Evolutionary conservation across 2,888 invertebrate species (phyloP).

Genomic region (Uloborus plumipes): DNA sequence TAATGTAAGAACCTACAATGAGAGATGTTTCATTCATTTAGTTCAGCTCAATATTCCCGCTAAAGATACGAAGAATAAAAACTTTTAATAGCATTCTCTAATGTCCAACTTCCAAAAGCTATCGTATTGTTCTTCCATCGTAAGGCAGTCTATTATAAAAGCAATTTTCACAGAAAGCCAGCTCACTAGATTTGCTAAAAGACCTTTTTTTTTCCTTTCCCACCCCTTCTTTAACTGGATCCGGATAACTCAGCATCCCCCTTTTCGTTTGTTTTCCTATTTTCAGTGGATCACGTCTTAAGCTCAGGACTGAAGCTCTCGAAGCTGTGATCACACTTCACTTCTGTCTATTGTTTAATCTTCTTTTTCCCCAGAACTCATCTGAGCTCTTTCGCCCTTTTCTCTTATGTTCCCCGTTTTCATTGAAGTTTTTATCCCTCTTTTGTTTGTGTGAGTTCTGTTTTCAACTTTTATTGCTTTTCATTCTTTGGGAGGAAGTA

Average conservation of each 20-base stretch:
- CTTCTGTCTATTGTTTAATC: constrained; percentile 46
- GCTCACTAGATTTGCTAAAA: constrained; percentile 27
- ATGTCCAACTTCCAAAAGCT: constrained; percentile 15
- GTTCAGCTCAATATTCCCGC: constrained; percentile 25
- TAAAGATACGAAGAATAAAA: constrained; percentile 15
- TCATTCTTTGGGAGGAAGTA: too few species aligned
- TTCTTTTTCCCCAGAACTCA: constrained; percentile 16
- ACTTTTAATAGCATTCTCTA: constrained; percentile 45
- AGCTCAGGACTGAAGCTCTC: constrained; percentile 35
- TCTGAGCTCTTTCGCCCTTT: too few species aligned
- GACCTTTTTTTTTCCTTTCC: constrained; percentile 14
- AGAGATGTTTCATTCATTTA: too few species aligned
- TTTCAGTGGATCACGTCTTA: constrained; percentile 42
- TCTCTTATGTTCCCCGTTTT: too few species aligned
- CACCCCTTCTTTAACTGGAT: constrained; percentile 34
- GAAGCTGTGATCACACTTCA: constrained; percentile 29
- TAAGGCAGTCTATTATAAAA: constrained; percentile 57
- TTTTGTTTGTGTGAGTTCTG: too few species aligned
- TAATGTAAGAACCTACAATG: too few species aligned
- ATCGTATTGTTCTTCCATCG: constrained; percentile 42
- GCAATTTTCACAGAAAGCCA: constrained; percentile 53
- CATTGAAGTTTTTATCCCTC: too few species aligned
- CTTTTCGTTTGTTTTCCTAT: constrained; percentile 19
- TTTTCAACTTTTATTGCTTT: too few species aligned
- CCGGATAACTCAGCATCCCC: constrained; percentile 32